Evolutionary conservation across 2,113 vertebrate genomes (phyloP).

Genomic region (Dicaeum eximium): DNA sequence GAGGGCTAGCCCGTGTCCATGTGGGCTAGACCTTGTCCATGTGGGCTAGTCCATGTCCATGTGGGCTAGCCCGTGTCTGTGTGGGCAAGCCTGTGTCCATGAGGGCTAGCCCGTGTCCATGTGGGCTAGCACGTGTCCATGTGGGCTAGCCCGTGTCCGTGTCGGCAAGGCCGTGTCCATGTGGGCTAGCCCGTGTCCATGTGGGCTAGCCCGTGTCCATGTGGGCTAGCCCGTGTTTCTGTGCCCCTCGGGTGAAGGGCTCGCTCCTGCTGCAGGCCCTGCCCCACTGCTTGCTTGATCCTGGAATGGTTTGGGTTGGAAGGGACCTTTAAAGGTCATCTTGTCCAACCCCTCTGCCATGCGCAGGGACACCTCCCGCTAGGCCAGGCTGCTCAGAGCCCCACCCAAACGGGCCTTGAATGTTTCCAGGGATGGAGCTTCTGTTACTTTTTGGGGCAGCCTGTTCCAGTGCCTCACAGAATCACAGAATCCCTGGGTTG

Average conservation of each 20-base stretch:
- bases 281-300: fast-evolving
- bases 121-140: too few species aligned
- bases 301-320: neutral
- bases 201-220: too few species aligned
- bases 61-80: too few species aligned
- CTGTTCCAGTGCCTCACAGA: neutral
- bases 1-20: too few species aligned
- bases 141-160: too few species aligned
- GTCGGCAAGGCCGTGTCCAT: too few species aligned
- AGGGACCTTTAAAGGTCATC: neutral
- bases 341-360: neutral
- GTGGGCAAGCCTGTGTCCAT: too few species aligned
- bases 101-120: too few species aligned
- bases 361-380: neutral
- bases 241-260: neutral
- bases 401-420: fast-evolving
- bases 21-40: too few species aligned
- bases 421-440: neutral
- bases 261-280: fast-evolving
- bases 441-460: fast-evolving
- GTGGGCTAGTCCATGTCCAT: too few species aligned
- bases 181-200: too few species aligned
- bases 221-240: neutral
- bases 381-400: neutral
- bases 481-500: too few species aligned